A percentile compares a stretch with the other conserved stretches of the same genome.
phyloP scores from a whole-genome alignment of 2,113 vertebrate species.

The Myanophis thanlyinensis region DNA sequence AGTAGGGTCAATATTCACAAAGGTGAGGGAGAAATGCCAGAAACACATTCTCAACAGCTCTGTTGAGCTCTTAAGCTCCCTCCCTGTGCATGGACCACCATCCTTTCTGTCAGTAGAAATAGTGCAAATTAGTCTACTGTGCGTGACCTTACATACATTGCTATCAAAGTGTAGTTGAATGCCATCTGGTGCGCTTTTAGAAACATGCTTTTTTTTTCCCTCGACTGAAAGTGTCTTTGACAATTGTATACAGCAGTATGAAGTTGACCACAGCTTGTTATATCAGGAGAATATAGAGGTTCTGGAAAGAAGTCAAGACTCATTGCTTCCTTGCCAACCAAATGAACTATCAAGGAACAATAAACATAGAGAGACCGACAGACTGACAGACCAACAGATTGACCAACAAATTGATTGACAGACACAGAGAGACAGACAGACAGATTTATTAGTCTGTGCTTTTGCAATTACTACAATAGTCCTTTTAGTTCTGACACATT shows the following conservation, averaged over 20 bases:
- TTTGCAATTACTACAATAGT: no score
- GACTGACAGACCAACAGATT: no score
- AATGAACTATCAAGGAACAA: not conserved
- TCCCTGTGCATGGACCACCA: not conserved
- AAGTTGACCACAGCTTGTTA: not conserved
- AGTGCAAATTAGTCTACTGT: not conserved
- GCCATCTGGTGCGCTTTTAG: not conserved
- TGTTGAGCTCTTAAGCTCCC: not conserved
- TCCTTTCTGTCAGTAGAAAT: not conserved
- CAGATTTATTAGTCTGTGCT: no score
- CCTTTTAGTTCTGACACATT: no score
- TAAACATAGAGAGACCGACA: no score
- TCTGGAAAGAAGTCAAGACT: conserved; percentile 7
- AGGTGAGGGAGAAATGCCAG: not conserved
- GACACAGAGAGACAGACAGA: no score
- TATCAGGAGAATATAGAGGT: not conserved
- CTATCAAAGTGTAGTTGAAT: not conserved
- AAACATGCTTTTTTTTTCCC: not conserved
- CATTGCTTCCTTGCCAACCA: not conserved
- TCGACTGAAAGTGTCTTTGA: conserved; percentile 12
- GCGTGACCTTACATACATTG: not conserved
- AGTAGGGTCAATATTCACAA: not conserved
- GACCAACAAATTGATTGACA: no score
- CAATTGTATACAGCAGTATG: not conserved
- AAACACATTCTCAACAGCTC: not conserved